Evolutionary conservation across 2,888 invertebrate genomes (phyloP).

Genomic region (Troides oblongomaculatus): DNA sequence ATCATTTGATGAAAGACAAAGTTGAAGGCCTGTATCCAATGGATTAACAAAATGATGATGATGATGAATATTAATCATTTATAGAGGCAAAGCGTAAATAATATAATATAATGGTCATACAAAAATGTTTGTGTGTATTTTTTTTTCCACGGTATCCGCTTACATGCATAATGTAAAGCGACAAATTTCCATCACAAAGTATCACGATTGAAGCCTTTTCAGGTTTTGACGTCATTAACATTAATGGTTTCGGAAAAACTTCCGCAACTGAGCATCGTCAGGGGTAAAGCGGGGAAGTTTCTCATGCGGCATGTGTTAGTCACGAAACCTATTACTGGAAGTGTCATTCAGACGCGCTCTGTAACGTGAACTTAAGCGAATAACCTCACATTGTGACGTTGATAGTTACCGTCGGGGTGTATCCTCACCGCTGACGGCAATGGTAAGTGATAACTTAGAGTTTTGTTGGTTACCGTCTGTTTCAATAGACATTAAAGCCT

Average conservation of each 20-base stretch:
- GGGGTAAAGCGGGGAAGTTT: constrained; percentile 18
- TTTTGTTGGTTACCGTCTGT: too few species aligned
- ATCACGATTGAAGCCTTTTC: background rate
- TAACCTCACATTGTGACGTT: constrained; percentile 20
- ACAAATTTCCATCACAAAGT: background rate
- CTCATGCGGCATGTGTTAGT: constrained; percentile 20
- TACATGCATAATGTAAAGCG: too few species aligned
- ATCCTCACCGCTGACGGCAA: constrained; percentile 3
- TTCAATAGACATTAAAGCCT: too few species aligned
- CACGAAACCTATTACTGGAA: constrained; percentile 30
- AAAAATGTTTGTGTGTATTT: too few species aligned
- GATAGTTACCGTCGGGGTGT: constrained; percentile 18
- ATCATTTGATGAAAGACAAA: too few species aligned
- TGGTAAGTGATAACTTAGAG: too few species aligned
- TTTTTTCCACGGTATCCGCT: too few species aligned
- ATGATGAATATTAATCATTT: too few species aligned
- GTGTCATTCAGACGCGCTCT: constrained; percentile 27
- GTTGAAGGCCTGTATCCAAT: too few species aligned
- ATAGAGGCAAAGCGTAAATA: too few species aligned
- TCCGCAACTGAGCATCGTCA: constrained; percentile 4
- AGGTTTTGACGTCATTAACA: constrained; percentile 1
- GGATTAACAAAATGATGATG: too few species aligned
- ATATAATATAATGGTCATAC: too few species aligned
- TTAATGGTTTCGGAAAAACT: constrained; percentile 19
- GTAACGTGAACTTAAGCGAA: constrained; percentile 23